Percentiles rank a stretch among this genome's conserved stretches.
These are phyloP conservation scores for Morus bassanus DNA, from an alignment of 2,797 vertebrate species.

Conservation along the genomic window DNA sequence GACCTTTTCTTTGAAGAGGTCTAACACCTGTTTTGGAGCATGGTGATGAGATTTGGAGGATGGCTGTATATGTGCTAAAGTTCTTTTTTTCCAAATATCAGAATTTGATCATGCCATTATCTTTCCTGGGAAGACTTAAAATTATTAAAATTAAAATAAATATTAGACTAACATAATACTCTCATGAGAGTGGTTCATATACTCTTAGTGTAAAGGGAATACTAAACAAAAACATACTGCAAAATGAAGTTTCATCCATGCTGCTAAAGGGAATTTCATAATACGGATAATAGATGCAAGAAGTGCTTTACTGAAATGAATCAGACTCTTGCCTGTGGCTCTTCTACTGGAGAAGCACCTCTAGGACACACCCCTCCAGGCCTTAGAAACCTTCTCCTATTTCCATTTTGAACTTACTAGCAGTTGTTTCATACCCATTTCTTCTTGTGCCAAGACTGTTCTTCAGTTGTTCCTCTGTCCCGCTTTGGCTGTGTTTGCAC, in stretches of 20 bases:
- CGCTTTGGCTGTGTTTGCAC: background rate
- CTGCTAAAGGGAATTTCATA: conserved; percentile 23
- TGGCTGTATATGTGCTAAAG: background rate
- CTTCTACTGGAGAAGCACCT: background rate
- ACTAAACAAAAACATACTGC: background rate
- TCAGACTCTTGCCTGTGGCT: background rate
- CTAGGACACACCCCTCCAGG: background rate
- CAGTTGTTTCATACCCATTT: background rate
- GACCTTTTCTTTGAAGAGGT: background rate
- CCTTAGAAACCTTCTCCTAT: background rate
- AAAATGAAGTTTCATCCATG: background rate
- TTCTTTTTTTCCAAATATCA: background rate
- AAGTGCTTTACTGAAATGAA: background rate
- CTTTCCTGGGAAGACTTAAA: background rate
- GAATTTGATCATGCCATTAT: background rate
- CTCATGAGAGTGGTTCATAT: background rate
- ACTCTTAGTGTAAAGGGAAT: background rate
- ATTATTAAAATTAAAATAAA: background rate
- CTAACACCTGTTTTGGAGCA: background rate
- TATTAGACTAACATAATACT: background rate
- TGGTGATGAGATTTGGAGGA: background rate
- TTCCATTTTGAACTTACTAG: background rate
- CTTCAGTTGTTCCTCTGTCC: background rate
- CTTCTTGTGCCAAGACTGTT: background rate
- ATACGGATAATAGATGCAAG: conserved; percentile 1